Conservation (phyloP, 2,888 invertebrate genomes). For the Monoplex corrugatus region DNA sequence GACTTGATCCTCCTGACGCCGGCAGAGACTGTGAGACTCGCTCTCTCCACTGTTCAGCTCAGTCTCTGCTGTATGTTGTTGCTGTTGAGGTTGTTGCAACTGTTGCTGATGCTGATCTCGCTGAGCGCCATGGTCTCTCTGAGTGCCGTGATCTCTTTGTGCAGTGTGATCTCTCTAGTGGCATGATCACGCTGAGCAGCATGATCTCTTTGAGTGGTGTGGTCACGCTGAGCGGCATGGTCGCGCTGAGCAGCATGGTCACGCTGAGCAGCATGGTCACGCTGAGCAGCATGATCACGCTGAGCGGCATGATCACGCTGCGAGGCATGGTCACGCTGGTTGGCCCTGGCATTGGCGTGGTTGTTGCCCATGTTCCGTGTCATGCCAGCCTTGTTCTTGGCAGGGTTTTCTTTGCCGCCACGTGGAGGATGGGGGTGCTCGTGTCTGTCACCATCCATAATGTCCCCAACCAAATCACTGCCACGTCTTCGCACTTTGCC, state of each 20-base stretch:
- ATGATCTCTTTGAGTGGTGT: neutral
- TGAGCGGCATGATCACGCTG: conserved; percentile 25
- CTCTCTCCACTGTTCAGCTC: neutral
- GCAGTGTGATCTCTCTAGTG: neutral
- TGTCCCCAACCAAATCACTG: conserved; percentile 25
- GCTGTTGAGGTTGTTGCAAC: neutral
- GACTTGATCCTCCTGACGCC: conserved; percentile 9
- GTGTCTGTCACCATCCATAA: conserved; percentile 51
- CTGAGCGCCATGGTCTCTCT: neutral
- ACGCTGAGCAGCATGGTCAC: neutral
- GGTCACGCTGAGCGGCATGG: neutral
- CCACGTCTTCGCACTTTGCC: neutral
- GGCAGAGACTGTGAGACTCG: neutral
- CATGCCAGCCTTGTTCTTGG: conserved; percentile 49
- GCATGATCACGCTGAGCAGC: neutral
- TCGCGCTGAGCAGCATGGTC: neutral
- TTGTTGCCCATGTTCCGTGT: conserved; percentile 47
- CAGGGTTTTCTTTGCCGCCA: conserved; percentile 45
- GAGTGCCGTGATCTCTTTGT: neutral
- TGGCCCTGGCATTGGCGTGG: conserved; percentile 49
- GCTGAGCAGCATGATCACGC: neutral
- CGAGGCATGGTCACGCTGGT: conserved; percentile 43
- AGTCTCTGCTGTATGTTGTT: neutral
- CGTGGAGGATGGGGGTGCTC: conserved; percentile 45
- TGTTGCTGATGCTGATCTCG: conserved; percentile 36